Evolutionary conservation across 2,888 invertebrate genomes (phyloP), one percentile per base, ranked within the genome.

Genomic region (Mythimna ferrago): DNA sequence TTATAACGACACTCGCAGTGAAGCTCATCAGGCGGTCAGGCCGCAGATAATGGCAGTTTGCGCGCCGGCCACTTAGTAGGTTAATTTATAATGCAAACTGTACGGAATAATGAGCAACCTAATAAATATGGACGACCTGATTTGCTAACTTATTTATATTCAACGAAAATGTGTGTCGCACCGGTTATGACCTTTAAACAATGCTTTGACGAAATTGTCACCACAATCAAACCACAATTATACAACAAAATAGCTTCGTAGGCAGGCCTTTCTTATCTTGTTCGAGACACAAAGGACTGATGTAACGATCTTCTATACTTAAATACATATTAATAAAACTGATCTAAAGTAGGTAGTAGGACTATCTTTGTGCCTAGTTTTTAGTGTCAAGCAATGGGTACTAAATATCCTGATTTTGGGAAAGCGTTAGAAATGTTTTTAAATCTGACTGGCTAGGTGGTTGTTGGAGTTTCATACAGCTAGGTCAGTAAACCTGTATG

Each of bases 101-200:
- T 69, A 71, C 68, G 63, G 71, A 66, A 82, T 81, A 78, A 81
- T 82, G 75, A 68, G 54, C 78, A 63, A 67, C 82, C 71, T 78
- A 69, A 82, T 81, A 82, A 78, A 81, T 82, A 81, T 74, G 80
- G 78, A 78, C 57, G 81, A 57, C 62, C 81, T 75, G 78, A 82
- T 81, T 81, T 71, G 66, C 71, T 71, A 71, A 61, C 70, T 81
- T 78, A 80, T 74, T 73, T 68, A 80, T 70, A 74, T 74, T 64
- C 51, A 68, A 82, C 78, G 44, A 35, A 82, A 78, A 68, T 70
- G 48, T 68, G 71, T 67, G 73, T 66, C 62, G 61, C 14, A 41
- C 38, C 58, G 57, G 71, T 63, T 79, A 63, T 63, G 80, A 78
- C 80, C 78, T 78, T 66, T 78, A 60, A 6, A 67, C 77, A 73